Evolutionary conservation across 1,140 invertebrate genomes (phyloP).

Genomic region (Hyles vespertilio): DNA sequence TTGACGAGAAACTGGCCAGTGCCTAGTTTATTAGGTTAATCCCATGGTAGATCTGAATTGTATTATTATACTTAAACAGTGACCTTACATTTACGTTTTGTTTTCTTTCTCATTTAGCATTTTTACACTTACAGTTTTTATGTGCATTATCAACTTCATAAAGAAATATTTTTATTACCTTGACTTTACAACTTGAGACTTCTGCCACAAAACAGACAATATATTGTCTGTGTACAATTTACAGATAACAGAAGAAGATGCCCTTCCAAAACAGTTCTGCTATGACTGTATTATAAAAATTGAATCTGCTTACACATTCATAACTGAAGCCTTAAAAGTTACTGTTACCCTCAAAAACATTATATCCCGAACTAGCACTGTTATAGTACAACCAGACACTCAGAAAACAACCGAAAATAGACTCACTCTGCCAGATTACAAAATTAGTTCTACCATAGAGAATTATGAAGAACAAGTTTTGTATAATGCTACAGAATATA

Average conservation of each 20-base stretch:
- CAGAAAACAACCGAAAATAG: slow-evolving; percentile 14
- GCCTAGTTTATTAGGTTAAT: no score
- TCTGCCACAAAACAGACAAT: not conserved
- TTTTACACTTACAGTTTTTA: no score
- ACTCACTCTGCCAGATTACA: slow-evolving; percentile 50
- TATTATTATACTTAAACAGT: no score
- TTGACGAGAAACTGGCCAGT: no score
- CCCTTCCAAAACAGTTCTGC: slow-evolving; percentile 60
- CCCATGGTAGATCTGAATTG: no score
- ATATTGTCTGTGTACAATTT: slow-evolving; percentile 12
- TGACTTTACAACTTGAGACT: no score
- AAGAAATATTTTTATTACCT: no score
- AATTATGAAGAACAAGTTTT: slow-evolving; percentile 20
- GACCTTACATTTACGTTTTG: no score
- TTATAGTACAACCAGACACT: slow-evolving; percentile 46
- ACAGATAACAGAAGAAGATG: slow-evolving; percentile 49
- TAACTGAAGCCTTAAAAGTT: slow-evolving; percentile 55
- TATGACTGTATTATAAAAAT: slow-evolving; percentile 57
- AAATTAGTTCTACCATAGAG: slow-evolving; percentile 35
- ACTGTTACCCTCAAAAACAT: slow-evolving; percentile 56
- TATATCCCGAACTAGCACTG: slow-evolving; percentile 40
- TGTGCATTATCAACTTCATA: no score
- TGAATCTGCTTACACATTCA: slow-evolving; percentile 54
- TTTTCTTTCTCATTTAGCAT: no score
- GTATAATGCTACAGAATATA: slow-evolving; percentile 16